Base-by-base conservation (phyloP, 2,797 vertebrate species). In the Sebastes nivosus region DNA sequence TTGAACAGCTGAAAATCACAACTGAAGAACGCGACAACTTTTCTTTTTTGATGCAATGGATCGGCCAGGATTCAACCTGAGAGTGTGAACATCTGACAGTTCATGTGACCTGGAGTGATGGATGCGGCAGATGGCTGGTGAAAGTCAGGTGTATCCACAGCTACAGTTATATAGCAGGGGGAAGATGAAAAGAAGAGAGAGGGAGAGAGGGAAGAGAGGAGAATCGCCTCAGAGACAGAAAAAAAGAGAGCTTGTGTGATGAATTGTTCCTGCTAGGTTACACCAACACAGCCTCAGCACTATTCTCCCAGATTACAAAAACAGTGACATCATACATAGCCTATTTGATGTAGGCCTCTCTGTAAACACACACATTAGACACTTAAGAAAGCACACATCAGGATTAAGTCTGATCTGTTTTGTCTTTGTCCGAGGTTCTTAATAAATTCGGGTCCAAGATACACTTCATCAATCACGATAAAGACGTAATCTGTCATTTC, bases 311-410 rank as follows among this genome's bases (percentile, higher is more conserved):
- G 75, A 90, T 80, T 82, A 77, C 68, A 92, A 88, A 81, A 91
- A 89, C 83, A 88, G 10, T 89, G 86, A 94, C 80, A 85, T 90
- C 83, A 90, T 85, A 67, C 38, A 46, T 18, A 67, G 65, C 36
- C 58, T 38, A 73, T 52, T 83, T 80, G 66, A 85, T 84, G 61
- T 64, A 75, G 30, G 60, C 55, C 60, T 69, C 36, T 78, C 52
- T 79, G 60, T 83, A 87, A 91, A 91, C 71, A 87, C 29, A 89
- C 30, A 85, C 85, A 89, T 79, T 66, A 72, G 63, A 85, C 69
- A 80, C 74, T 77, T 67, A 67, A 65, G 64, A 78, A 88, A 86
- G 54, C 63, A 85, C 46, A 79, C 32, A 86, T 71, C 67, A 71
- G 71, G 67, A 84, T 84, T 59, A 79, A 50, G 36, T 76, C 67